A percentile compares a stretch with the other conserved stretches of the same genome.
Conservation (phyloP, 1,140 invertebrate genomes). For the Tetragonula clypearis region DNA sequence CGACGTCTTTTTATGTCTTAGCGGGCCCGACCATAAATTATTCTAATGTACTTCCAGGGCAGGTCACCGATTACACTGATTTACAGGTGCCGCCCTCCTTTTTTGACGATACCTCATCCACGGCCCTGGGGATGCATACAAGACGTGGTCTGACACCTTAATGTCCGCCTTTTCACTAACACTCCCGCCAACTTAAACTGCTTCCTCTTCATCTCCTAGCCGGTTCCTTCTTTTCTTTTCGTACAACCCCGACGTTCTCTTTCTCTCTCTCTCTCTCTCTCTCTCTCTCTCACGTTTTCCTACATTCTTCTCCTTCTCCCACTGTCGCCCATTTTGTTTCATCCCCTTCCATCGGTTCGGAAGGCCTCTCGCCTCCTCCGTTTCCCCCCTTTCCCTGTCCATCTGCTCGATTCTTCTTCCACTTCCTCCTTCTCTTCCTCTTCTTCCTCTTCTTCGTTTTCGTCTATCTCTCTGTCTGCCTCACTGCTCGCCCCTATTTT, state of each 20-base stretch:
- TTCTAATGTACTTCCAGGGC: slow-evolving; percentile 70
- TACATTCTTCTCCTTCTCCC: slow-evolving; percentile 11
- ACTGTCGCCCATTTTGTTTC: slow-evolving; percentile 26
- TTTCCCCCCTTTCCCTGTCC: neutral
- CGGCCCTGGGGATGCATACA: slow-evolving; percentile 71
- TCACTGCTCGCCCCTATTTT: neutral
- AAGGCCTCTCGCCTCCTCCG: neutral
- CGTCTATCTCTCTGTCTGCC: neutral
- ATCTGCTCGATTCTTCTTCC: neutral
- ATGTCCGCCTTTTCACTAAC: slow-evolving; percentile 69
- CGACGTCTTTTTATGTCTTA: slow-evolving; percentile 65
- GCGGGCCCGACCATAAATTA: slow-evolving; percentile 62
- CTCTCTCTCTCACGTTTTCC: neutral
- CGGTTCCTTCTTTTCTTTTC: neutral
- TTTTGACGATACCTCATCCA: slow-evolving; percentile 71
- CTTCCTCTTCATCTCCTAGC: slow-evolving; percentile 29
- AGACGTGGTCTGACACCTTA: slow-evolving; percentile 70
- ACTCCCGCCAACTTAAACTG: slow-evolving; percentile 60
- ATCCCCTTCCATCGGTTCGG: slow-evolving; percentile 2
- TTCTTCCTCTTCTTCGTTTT: neutral
- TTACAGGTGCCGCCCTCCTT: slow-evolving; percentile 69
- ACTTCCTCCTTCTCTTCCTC: neutral
- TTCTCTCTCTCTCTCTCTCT: neutral
- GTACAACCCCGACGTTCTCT: neutral
- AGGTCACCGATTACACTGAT: slow-evolving; percentile 73